These are phyloP conservation scores for Ciconia stormi DNA, from an alignment of 2,113 vertebrate genomes.

Conservation along the genomic window DNA sequence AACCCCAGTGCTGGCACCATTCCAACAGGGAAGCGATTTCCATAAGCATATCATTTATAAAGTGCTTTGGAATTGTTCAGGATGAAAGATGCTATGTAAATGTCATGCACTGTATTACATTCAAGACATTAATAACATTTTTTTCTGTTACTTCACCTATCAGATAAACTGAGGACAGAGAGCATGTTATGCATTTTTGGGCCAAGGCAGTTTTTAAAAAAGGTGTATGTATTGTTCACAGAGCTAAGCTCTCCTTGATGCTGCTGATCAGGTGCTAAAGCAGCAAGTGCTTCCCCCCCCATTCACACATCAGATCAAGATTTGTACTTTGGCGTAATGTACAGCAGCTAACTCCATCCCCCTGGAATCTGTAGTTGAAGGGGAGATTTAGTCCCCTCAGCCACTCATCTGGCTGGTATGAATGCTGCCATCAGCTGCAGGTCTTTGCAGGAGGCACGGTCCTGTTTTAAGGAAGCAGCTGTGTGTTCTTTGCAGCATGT, in stretches of 20 bases:
- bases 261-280: background rate
- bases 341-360: background rate
- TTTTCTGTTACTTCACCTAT: constrained; percentile 11
- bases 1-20: background rate
- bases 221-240: background rate
- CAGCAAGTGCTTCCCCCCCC: background rate
- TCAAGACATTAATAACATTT: background rate
- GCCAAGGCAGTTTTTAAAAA: background rate
- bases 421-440: background rate
- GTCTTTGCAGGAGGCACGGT: background rate
- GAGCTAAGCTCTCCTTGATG: background rate
- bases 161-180: background rate
- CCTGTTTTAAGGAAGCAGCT: background rate
- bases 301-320: background rate
- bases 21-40: background rate
- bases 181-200: background rate
- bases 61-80: constrained; percentile 31
- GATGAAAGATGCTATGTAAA: constrained; percentile 29
- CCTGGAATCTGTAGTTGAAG: background rate
- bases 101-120: background rate
- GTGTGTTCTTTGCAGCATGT: background rate
- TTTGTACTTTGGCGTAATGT: background rate
- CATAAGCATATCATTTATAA: constrained; percentile 20
- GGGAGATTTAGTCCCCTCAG: background rate
- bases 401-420: background rate